These are phyloP conservation scores for Pycnomerus fuliginosus DNA, from an alignment of 2,888 invertebrate genomes.

Conservation along the genomic window DNA sequence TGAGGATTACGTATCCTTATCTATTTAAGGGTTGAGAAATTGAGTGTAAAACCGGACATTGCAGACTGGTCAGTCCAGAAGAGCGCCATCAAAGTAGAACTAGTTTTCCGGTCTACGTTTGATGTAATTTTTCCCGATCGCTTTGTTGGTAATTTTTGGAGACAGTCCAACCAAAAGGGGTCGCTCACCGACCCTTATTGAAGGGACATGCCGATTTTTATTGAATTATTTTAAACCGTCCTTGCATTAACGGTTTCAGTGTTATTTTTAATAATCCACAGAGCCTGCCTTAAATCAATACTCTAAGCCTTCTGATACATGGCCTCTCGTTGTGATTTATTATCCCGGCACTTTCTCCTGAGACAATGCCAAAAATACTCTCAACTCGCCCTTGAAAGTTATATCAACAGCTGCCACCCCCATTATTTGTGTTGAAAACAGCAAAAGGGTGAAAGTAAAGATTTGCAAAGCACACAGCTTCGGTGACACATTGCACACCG, in stretches of 20 bases:
- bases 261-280: no score
- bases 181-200: slow-evolving; percentile 11
- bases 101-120: slow-evolving; percentile 37
- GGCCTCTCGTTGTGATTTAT: no score
- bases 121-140: slow-evolving; percentile 37
- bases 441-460: slow-evolving; percentile 28
- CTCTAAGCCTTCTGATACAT: no score
- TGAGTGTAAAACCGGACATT: slow-evolving; percentile 23
- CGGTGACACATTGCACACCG: slow-evolving; percentile 33
- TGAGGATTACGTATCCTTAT: slow-evolving; percentile 22
- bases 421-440: slow-evolving; percentile 15
- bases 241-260: no score
- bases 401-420: slow-evolving; percentile 13
- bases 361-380: no score
- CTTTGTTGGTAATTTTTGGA: slow-evolving; percentile 34
- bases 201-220: slow-evolving; percentile 20
- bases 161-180: slow-evolving; percentile 24
- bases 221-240: slow-evolving; percentile 11
- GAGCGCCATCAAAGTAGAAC: slow-evolving; percentile 26
- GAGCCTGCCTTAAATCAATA: no score
- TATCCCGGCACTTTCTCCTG: no score
- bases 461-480: slow-evolving; percentile 33
- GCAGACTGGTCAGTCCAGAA: slow-evolving; percentile 20
- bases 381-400: no score
- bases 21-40: slow-evolving; percentile 26